Evolutionary conservation across 2,888 invertebrate species (phyloP).

Genomic region (Clivina fossor): DNA sequence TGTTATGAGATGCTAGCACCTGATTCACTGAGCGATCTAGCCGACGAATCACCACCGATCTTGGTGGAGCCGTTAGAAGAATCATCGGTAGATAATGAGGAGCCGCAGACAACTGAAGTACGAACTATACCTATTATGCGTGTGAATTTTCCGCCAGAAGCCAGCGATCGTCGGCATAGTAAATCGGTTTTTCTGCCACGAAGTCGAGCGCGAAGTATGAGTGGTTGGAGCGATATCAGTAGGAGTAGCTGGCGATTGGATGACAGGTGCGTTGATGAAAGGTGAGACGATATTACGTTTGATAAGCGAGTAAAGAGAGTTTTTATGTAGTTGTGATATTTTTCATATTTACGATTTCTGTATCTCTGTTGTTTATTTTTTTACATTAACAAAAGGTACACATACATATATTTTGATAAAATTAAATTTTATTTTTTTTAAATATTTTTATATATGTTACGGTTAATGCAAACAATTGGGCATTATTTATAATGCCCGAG

Average conservation of each 20-base stretch:
- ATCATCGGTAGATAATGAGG: constrained; percentile 41
- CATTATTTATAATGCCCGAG: no score
- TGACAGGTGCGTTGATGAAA: constrained; percentile 69
- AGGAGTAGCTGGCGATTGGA: constrained; percentile 80
- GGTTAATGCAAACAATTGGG: no score
- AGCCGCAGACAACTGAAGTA: constrained; percentile 36
- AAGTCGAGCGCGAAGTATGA: constrained; percentile 71
- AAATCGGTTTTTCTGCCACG: constrained; percentile 54
- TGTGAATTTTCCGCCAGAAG: constrained; percentile 67
- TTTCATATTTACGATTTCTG: no score
- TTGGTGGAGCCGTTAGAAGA: constrained; percentile 35
- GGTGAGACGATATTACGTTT: no score
- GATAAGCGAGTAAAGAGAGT: no score
- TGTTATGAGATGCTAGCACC: constrained; percentile 54
- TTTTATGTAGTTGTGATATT: no score
- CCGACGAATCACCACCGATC: constrained; percentile 44
- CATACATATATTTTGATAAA: no score
- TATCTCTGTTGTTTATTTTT: no score
- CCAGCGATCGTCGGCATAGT: constrained; percentile 55
- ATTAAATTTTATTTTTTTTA: no score
- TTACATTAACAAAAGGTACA: no score
- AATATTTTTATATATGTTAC: no score
- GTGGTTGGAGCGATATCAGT: constrained; percentile 86
- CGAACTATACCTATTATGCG: constrained; percentile 55
- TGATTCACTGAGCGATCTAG: constrained; percentile 41